phyloP scores from a whole-genome alignment of 2,797 vertebrate genomes.

The Threskiornis aethiopicus region DNA sequence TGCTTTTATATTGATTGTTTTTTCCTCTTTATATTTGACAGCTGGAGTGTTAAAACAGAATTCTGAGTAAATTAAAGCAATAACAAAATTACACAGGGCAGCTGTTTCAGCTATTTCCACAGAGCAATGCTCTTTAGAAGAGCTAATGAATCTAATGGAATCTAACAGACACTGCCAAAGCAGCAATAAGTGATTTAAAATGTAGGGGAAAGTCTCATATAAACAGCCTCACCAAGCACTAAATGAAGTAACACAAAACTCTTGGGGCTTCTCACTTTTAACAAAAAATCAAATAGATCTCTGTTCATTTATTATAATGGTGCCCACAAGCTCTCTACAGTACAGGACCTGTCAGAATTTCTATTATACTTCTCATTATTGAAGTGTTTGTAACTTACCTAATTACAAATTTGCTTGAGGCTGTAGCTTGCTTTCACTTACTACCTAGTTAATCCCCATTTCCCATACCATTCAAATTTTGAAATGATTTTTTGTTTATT shows the following conservation, averaged over 20 bases:
- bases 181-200: slow-evolving; percentile 68
- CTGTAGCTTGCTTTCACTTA: slow-evolving; percentile 5
- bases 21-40: slow-evolving; percentile 49
- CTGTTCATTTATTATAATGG: slow-evolving; percentile 27
- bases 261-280: slow-evolving; percentile 16
- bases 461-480: background rate
- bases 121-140: slow-evolving; percentile 60
- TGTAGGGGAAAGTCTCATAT: slow-evolving; percentile 35
- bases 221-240: slow-evolving; percentile 44
- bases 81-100: slow-evolving; percentile 66
- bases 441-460: slow-evolving; percentile 18
- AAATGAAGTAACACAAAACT: slow-evolving; percentile 33
- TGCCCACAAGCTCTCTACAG: slow-evolving; percentile 8
- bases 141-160: slow-evolving; percentile 72
- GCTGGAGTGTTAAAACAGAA: slow-evolving; percentile 63
- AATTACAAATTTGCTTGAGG: slow-evolving; percentile 2
- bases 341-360: slow-evolving; percentile 36
- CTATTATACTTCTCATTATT: slow-evolving; percentile 30
- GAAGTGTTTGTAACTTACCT: slow-evolving; percentile 25
- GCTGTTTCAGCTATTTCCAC: slow-evolving; percentile 61
- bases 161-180: slow-evolving; percentile 62
- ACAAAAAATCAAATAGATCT: slow-evolving; percentile 56
- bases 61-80: slow-evolving; percentile 66
- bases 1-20: slow-evolving; percentile 39
- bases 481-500: background rate